Evolutionary conservation across 2,113 vertebrate genomes (phyloP).

Genomic region (Panurus biarmicus): DNA sequence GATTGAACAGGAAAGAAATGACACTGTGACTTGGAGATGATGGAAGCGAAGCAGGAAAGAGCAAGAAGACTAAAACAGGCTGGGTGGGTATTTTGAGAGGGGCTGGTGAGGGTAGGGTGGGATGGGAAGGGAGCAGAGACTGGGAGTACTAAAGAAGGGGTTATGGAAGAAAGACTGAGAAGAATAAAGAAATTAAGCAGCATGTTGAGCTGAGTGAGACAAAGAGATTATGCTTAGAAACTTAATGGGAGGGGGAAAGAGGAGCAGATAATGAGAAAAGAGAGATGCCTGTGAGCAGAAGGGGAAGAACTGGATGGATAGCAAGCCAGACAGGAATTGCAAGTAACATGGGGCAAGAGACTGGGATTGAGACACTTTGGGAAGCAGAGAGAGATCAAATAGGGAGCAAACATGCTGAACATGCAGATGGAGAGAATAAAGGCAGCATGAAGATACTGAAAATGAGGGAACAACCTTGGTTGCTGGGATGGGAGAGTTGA

Average conservation of each 20-base stretch:
- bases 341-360: not conserved
- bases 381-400: not conserved
- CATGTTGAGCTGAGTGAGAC: not conserved
- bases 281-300: not conserved
- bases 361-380: not conserved
- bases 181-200: not conserved
- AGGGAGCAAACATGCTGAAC: not conserved
- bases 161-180: not conserved
- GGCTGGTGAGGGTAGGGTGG: not conserved
- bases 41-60: not conserved
- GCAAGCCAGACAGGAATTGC: not conserved
- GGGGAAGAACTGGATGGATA: not conserved
- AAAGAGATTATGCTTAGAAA: not conserved
- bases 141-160: not conserved
- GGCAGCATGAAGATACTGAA: not conserved
- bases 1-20: not conserved
- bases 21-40: not conserved
- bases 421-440: not conserved
- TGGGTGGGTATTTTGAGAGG: not conserved
- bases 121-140: not conserved
- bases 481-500: rapidly evolving
- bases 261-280: not conserved
- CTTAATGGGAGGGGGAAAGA: not conserved
- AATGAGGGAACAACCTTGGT: not conserved
- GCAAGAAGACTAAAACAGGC: not conserved